Base-by-base conservation (phyloP, 2,797 vertebrate species). In the Poeciliopsis presidionis region DNA sequence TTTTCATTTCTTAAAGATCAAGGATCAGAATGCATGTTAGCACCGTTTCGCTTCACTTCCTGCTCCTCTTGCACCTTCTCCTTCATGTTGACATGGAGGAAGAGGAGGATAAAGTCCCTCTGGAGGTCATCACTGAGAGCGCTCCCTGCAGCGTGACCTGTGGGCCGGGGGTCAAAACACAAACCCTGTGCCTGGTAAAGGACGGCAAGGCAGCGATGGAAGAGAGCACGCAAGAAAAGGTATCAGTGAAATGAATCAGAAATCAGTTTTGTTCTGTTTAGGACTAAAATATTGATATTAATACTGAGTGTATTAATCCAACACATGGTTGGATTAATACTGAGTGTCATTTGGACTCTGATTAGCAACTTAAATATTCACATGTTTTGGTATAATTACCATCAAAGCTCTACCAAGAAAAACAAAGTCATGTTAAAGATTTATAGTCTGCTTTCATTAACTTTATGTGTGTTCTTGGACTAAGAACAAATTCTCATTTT, bases 81-180 rank as follows among this genome's bases (percentile, higher is more conserved):
- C 77, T 72, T 18, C 36, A 73, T 0, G 78, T 7, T 0, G 67
- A 87, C 25, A 88, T 90, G 1, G 65, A 92, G 30, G 86, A 93
- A 53, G 67, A 91, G 57, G 67, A 92, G 46, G 76, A 70, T 9
- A 28, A 91, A 0, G 82, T 90, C 1, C 75, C 73, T 0, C 82
- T 92, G 0, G 77, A 78, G 83, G 81, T 97, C 0, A 13, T 90
- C 0, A 73, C 95, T 5, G 86, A 86, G 30, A 76, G 93, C 73
- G 96, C 96, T 0, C 46, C 94, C 25, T 99, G 98, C 88, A 98
- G 96, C 7, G 76, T 92, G 79, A 97, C 96, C 46, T 99, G 97
- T 43, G 98, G 98, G 5, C 87, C 95, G 30, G 98, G 98, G 1
- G 39, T 95, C 41, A 95, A 86, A 57, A 86, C 91, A 33, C 96